A percentile compares a stretch with the other conserved stretches of the same genome.
Conservation (phyloP, 2,113 vertebrate species). For the Smithornis capensis region DNA sequence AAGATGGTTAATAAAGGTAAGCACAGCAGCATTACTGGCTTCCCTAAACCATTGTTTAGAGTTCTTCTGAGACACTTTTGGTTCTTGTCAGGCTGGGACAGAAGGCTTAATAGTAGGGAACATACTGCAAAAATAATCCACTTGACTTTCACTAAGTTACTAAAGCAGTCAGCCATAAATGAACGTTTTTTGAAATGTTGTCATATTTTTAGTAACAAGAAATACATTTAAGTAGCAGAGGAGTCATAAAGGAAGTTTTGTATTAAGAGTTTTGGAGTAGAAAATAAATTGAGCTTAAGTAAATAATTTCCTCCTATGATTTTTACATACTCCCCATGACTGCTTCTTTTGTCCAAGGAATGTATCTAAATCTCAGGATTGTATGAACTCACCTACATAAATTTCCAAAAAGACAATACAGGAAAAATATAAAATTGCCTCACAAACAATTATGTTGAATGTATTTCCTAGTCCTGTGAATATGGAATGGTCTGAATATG, state of each 20-base stretch:
- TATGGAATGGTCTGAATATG: not conserved
- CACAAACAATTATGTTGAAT: not conserved
- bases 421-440: not conserved
- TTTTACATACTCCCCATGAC: not conserved
- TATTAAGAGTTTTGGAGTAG: not conserved
- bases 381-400: not conserved
- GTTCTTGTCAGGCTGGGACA: constrained; percentile 12
- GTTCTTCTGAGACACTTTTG: not conserved
- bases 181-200: not conserved
- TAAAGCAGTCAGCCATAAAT: constrained; percentile 19
- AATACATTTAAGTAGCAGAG: not conserved
- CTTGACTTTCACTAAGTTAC: constrained; percentile 35
- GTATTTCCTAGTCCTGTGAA: not conserved
- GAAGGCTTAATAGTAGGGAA: constrained; percentile 9
- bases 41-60: not conserved
- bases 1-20: not conserved
- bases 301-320: not conserved
- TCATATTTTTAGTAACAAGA: not conserved
- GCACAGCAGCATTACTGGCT: not conserved
- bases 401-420: not conserved
- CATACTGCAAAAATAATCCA: constrained; percentile 40
- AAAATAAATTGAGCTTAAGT: constrained; percentile 12
- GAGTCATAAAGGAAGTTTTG: not conserved
- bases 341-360: not conserved
- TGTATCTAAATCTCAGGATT: not conserved